Conservation (phyloP, 2,888 invertebrate genomes). For the Pteria penguin region DNA sequence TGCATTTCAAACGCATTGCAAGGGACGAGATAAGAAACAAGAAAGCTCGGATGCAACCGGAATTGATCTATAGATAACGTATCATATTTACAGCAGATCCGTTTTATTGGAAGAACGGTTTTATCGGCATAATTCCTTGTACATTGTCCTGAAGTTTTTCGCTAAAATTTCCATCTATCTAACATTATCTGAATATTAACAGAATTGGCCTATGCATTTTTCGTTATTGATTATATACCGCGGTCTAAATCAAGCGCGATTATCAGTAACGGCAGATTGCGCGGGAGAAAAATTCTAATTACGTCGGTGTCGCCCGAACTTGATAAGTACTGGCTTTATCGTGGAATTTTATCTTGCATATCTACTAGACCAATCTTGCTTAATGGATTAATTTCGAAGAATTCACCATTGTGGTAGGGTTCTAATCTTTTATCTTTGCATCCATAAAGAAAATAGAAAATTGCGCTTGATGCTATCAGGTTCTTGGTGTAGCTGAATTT, state of each 20-base stretch:
- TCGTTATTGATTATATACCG: constrained; percentile 66
- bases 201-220: constrained; percentile 55
- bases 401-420: constrained; percentile 66
- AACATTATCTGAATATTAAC: constrained; percentile 60
- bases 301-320: constrained; percentile 67
- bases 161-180: constrained; percentile 69
- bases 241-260: constrained; percentile 68
- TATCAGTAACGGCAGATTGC: constrained; percentile 66
- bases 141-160: constrained; percentile 47
- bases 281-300: constrained; percentile 69
- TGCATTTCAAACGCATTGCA: constrained; percentile 50
- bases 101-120: constrained; percentile 36
- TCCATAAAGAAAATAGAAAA: constrained; percentile 73
- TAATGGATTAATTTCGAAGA: constrained; percentile 74
- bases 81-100: constrained; percentile 32
- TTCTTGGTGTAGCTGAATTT: not conserved
- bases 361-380: constrained; percentile 59
- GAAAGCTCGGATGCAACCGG: constrained; percentile 33
- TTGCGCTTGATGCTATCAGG: constrained; percentile 26
- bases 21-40: constrained; percentile 44
- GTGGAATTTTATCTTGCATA: constrained; percentile 56
- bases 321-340: constrained; percentile 65
- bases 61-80: constrained; percentile 34
- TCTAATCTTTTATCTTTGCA: constrained; percentile 66
- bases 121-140: constrained; percentile 31